Percentiles rank a stretch among this genome's conserved stretches.
These are phyloP conservation scores for Melangyna quadrimaculata DNA, from an alignment of 2,888 invertebrate genomes.

Conservation along the genomic window DNA sequence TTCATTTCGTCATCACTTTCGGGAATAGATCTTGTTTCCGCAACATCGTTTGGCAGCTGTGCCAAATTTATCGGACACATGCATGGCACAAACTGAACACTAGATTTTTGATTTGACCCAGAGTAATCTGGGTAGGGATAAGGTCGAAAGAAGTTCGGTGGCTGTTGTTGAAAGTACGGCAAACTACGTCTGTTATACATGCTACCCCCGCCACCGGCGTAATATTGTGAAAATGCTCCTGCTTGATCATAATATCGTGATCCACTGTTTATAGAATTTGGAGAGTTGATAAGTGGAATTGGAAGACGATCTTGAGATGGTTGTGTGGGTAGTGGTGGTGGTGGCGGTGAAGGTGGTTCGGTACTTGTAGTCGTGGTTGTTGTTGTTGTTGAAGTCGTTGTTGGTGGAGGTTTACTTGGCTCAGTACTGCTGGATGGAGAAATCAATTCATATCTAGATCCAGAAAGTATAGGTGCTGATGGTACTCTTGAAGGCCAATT, in stretches of 20 bases:
- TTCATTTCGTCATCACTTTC: slow-evolving; percentile 41
- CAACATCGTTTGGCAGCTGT: slow-evolving; percentile 7
- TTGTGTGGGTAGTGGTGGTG: slow-evolving; percentile 62
- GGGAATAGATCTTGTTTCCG: slow-evolving; percentile 42
- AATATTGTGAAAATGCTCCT: slow-evolving; percentile 23
- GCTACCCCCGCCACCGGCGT: no score
- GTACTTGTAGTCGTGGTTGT: slow-evolving; percentile 61
- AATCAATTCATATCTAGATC: slow-evolving; percentile 75
- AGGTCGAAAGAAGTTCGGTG: slow-evolving; percentile 76
- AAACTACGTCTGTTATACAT: slow-evolving; percentile 76
- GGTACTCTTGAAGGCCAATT: slow-evolving; percentile 47
- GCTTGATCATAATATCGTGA: slow-evolving; percentile 41
- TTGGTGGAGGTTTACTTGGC: slow-evolving; percentile 31
- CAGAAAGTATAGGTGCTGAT: slow-evolving; percentile 75
- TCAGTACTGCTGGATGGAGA: slow-evolving; percentile 61
- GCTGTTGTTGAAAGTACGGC: slow-evolving; percentile 74
- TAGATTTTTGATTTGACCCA: slow-evolving; percentile 73
- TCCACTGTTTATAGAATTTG: slow-evolving; percentile 19
- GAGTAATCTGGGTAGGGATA: slow-evolving; percentile 80
- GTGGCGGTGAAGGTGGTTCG: slow-evolving; percentile 65
- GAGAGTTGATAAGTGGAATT: slow-evolving; percentile 41
- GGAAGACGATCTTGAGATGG: slow-evolving; percentile 49
- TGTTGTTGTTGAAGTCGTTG: slow-evolving; percentile 51
- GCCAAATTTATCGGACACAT: slow-evolving; percentile 78
- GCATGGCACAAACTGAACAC: slow-evolving; percentile 78